Evolutionary conservation across 2,888 invertebrate genomes (phyloP).

Genomic region (Sphecodes monilicornis): DNA sequence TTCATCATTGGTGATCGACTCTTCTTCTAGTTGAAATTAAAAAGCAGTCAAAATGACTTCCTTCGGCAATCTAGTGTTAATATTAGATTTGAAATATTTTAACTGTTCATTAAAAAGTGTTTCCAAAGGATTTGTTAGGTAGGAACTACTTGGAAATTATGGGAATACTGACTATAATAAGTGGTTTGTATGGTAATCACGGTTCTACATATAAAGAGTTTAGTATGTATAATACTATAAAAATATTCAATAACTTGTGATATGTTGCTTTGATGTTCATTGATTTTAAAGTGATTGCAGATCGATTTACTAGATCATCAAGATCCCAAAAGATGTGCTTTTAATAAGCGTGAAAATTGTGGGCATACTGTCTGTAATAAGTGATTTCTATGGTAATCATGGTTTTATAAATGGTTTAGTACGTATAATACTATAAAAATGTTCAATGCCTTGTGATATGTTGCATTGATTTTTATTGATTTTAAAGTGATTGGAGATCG

Average conservation of each 20-base stretch:
- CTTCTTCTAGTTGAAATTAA: too few species aligned
- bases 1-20: too few species aligned
- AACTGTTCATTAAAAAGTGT: not conserved
- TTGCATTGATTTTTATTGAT: not conserved
- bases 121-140: too few species aligned
- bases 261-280: not conserved
- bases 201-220: not conserved
- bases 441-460: not conserved
- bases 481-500: not conserved
- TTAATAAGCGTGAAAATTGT: not conserved
- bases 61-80: too few species aligned
- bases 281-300: not conserved
- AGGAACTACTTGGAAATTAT: not conserved
- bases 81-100: not conserved
- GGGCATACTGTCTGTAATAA: not conserved
- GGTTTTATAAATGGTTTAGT: not conserved
- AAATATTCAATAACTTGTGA: not conserved
- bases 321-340: not conserved
- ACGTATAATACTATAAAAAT: not conserved
- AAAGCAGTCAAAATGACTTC: too few species aligned
- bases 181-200: too few species aligned
- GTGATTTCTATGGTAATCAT: too few species aligned
- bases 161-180: not conserved
- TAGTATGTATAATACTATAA: not conserved
- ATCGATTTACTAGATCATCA: not conserved